Percentiles rank a stretch among this genome's conserved stretches.
phyloP scores from a whole-genome alignment of 2,113 vertebrate genomes.

The Halichoerus grypus region DNA sequence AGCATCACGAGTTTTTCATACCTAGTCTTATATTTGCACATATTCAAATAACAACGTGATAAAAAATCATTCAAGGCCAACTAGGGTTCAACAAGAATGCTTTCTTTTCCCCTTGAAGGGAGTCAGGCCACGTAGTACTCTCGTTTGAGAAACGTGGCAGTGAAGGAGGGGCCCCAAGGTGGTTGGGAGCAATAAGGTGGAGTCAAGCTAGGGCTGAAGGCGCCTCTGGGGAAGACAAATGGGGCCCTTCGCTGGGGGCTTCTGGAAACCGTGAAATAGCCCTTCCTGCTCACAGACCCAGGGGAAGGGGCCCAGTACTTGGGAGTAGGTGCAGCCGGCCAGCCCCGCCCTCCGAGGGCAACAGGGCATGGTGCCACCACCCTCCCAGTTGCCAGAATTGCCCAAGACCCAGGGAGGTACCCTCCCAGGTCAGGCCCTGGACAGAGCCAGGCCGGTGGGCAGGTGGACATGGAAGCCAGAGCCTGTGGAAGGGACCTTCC shows the following conservation, averaged over 20 bases:
- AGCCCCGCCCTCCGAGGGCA: background rate
- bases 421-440: background rate
- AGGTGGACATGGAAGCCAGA: background rate
- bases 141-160: fast-evolving
- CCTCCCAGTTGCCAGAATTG: background rate
- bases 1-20: background rate
- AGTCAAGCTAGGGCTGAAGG: fast-evolving
- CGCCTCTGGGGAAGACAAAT: background rate
- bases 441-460: fast-evolving
- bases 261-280: background rate
- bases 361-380: too few species aligned
- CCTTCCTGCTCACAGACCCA: background rate
- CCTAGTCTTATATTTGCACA: background rate
- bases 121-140: fast-evolving
- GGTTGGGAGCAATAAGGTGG: fast-evolving
- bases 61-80: conserved; percentile 10
- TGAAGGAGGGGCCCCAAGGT: background rate
- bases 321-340: background rate
- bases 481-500: background rate
- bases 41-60: conserved; percentile 50
- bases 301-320: background rate
- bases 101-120: background rate
- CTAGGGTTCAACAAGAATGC: background rate
- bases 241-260: fast-evolving
- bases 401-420: background rate